A percentile compares a stretch with the other conserved stretches of the same genome.
Evolutionary conservation across 2,113 vertebrate species (phyloP).

Genomic region (Cichladusa arquata): DNA sequence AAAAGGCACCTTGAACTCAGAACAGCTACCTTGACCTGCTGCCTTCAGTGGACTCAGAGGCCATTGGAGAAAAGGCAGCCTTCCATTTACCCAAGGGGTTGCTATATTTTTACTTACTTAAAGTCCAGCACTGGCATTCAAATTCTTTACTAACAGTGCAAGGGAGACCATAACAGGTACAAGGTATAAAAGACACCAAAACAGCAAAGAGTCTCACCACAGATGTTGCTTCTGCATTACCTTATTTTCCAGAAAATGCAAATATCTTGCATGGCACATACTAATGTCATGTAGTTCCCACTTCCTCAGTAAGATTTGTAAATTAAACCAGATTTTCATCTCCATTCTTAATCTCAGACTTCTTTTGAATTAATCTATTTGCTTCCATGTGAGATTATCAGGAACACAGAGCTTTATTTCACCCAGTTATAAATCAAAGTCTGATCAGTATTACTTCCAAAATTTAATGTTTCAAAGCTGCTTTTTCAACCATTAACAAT

Average conservation of each 20-base stretch:
- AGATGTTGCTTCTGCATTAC: not conserved
- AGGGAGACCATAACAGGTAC: not conserved
- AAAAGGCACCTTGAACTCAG: not conserved
- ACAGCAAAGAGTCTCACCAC: not conserved
- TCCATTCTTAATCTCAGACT: not conserved
- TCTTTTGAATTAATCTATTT: not conserved
- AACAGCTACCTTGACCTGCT: not conserved
- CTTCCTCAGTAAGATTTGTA: not conserved
- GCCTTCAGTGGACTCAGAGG: not conserved
- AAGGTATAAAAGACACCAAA: not conserved
- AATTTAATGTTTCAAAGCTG: not conserved
- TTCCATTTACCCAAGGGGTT: not conserved
- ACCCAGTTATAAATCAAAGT: not conserved
- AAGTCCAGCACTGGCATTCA: not conserved
- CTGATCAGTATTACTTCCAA: not conserved
- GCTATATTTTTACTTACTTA: not conserved
- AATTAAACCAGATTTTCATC: not conserved
- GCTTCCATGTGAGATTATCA: not conserved
- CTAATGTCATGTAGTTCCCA: not conserved
- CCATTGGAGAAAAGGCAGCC: not conserved
- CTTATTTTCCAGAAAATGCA: not conserved
- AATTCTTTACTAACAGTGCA: not conserved
- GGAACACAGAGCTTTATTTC: not conserved
- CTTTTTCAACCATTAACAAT: not conserved
- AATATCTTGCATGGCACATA: too few relatives aligned